Conservation (phyloP, 2,888 invertebrate genomes). For the Tubulanus polymorphus region DNA sequence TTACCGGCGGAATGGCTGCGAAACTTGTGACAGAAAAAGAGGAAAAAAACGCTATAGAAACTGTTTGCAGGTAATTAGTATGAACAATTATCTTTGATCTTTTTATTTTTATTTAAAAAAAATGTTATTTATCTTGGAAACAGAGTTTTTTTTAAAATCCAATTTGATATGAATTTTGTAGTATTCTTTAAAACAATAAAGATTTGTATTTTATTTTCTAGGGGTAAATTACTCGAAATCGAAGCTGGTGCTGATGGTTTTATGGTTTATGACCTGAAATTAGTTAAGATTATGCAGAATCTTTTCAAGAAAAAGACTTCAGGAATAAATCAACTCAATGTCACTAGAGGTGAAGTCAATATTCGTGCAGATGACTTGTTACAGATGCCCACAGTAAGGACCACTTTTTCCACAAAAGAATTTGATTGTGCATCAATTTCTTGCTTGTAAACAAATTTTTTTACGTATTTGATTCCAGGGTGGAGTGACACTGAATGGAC, state of each 20-base stretch:
- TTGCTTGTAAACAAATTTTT: too few species aligned
- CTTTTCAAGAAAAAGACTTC: conserved; percentile 19
- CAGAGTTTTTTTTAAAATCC: too few species aligned
- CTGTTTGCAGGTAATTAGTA: conserved; percentile 8
- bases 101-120: too few species aligned
- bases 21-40: conserved; percentile 56
- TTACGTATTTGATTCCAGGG: conserved; percentile 53
- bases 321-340: conserved; percentile 59
- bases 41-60: too few species aligned
- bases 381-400: conserved; percentile 31
- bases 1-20: conserved; percentile 69
- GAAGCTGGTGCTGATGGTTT: conserved; percentile 64
- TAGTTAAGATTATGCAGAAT: conserved; percentile 56
- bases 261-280: conserved; percentile 65
- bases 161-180: too few species aligned
- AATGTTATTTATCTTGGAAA: too few species aligned
- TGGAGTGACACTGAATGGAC: conserved; percentile 62
- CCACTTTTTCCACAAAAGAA: too few species aligned
- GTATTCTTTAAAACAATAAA: conserved; percentile 16
- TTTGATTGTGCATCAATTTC: too few species aligned
- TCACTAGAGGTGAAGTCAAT: conserved; percentile 48
- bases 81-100: too few species aligned
- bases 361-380: conserved; percentile 59
- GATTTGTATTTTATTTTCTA: conserved; percentile 16
- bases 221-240: conserved; percentile 48